Evolutionary conservation across 2,113 vertebrate species (phyloP).

Genomic region (Cacatua alba): DNA sequence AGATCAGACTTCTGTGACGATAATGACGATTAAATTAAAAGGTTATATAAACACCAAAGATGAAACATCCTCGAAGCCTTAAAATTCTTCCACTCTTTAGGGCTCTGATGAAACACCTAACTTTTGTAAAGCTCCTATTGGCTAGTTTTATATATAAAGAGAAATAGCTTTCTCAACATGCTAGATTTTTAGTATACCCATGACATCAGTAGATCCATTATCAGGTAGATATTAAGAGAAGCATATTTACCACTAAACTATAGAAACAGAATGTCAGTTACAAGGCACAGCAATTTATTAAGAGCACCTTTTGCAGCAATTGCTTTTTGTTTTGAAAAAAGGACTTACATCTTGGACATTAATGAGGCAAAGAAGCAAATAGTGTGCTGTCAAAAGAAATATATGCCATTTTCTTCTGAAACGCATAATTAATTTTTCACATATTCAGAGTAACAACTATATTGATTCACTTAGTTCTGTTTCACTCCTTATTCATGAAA

Average conservation of each 20-base stretch:
- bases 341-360: background rate
- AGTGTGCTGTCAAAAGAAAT: background rate
- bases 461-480: background rate
- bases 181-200: background rate
- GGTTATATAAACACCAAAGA: background rate
- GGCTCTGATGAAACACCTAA: background rate
- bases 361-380: background rate
- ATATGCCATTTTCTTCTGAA: background rate
- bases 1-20: background rate
- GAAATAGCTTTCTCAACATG: background rate
- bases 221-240: background rate
- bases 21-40: background rate
- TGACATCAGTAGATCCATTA: background rate
- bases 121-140: background rate
- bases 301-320: background rate
- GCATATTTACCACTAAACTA: background rate
- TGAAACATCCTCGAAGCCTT: background rate
- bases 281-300: background rate
- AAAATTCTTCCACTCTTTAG: background rate
- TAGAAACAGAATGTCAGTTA: background rate
- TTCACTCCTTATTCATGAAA: background rate
- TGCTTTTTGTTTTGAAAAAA: background rate
- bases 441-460: background rate
- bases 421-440: background rate
- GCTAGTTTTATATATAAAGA: background rate